phyloP scores from a whole-genome alignment of 2,888 invertebrate genomes.

The Nemoura dubitans region DNA sequence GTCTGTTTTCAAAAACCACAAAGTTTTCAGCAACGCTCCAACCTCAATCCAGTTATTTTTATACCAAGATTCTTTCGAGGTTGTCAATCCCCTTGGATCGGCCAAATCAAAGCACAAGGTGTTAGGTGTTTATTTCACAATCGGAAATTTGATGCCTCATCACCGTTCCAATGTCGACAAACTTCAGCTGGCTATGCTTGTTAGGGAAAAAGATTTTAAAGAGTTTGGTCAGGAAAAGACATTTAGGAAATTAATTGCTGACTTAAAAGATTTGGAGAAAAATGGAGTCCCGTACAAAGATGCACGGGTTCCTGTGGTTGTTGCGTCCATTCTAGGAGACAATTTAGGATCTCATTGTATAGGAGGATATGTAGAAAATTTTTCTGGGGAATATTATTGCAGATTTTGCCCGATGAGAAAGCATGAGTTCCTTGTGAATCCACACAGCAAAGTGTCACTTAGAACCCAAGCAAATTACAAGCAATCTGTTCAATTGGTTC shows the following conservation, averaged over 20 bases:
- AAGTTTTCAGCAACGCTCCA: background rate
- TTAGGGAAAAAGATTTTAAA: constrained; percentile 32
- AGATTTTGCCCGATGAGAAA: constrained; percentile 24
- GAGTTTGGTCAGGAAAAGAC: background rate
- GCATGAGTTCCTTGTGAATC: background rate
- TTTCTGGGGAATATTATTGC: constrained; percentile 27
- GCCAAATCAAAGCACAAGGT: background rate
- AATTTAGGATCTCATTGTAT: constrained; percentile 37
- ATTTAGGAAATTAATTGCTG: background rate
- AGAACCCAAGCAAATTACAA: background rate
- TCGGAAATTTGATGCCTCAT: background rate
- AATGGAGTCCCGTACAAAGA: constrained; percentile 1
- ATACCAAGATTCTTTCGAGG: constrained; percentile 18
- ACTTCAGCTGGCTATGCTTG: background rate
- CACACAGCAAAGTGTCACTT: background rate
- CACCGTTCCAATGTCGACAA: background rate
- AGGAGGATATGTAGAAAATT: constrained; percentile 31
- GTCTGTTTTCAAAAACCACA: background rate
- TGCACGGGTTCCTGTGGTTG: background rate
- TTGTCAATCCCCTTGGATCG: constrained; percentile 16
- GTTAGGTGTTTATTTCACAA: background rate
- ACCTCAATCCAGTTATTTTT: background rate
- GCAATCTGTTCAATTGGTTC: background rate
- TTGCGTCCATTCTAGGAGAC: constrained; percentile 14
- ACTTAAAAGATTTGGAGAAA: background rate